Evolutionary conservation across 2,888 invertebrate genomes (phyloP).

Genomic region (Pandemis heparana): DNA sequence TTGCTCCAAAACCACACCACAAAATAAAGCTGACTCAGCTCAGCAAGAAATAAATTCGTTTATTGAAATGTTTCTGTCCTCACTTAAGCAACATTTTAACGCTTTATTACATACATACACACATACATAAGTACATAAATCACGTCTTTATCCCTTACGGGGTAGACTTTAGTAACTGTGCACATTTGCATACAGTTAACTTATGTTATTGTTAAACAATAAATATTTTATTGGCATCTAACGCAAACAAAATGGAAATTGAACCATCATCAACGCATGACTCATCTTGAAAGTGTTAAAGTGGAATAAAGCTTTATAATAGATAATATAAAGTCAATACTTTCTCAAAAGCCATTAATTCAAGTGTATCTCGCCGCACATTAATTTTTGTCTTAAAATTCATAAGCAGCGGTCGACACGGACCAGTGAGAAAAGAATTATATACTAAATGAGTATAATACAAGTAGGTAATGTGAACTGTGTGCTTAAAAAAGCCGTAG

Average conservation of each 20-base stretch:
- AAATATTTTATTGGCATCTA: background rate
- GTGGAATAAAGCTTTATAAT: conserved; percentile 17
- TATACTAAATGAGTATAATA: conserved; percentile 30
- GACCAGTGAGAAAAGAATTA: conserved; percentile 29
- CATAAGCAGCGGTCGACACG: conserved; percentile 25
- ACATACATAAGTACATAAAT: no score
- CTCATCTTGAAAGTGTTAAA: conserved; percentile 35
- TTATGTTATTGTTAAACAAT: background rate
- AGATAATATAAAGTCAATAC: conserved; percentile 31
- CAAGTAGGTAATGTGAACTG: no score
- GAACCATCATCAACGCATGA: conserved; percentile 15
- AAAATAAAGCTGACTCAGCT: no score
- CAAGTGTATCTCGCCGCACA: conserved; percentile 19
- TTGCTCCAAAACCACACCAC: no score
- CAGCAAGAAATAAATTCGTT: no score
- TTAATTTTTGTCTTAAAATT: conserved; percentile 39
- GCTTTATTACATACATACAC: no score
- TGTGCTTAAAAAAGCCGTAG: no score
- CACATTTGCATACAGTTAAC: background rate
- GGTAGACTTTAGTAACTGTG: background rate
- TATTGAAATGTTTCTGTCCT: no score
- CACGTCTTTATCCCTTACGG: no score
- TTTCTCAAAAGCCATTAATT: conserved; percentile 38
- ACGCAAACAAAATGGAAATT: conserved; percentile 8
- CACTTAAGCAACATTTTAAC: no score